Evolutionary conservation across 2,113 vertebrate species (phyloP), one percentile per base, ranked within the genome.

Genomic region (Glareola pratincola): DNA sequence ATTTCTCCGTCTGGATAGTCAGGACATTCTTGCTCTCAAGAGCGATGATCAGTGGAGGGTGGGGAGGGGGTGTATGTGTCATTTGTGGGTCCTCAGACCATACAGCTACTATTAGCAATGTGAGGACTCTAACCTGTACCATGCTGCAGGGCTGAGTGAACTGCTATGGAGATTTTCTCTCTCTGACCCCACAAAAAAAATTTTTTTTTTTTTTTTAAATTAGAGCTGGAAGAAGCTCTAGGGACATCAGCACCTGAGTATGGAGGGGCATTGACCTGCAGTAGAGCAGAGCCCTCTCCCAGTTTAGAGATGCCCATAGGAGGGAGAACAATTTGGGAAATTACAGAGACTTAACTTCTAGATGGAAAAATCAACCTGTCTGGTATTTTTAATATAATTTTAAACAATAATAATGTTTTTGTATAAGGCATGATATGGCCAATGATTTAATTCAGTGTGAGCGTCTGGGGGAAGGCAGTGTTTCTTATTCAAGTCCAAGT

Each of bases 11-110:
- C 74, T 4, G 5, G 41, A 16, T 41, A 41, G 21, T 2, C 0
- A 9, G 37, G 72, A 27, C 6, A 1, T 34, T 79, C 14, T 34
- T 18, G 21, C 26, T 94, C 0, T 0, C 24, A 29, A 37, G 43
- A 41, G n/a, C 1, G 5, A 39, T 48, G 64, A 23, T 14, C 51
- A 18, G 54, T 6, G 39, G 3, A n/a, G 22, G 41, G 14, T 12
- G 4, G 29, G 12, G 12, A 14, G 19, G 30, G 51, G 51, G 26
- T 53, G 51, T 53, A 27, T 34, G 41, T 10, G 30, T 63, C 4
- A 2, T 62, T 41, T 80, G 32, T 21, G 10, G 4, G 10, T 41
- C 41, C 54, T 59, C 30, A 41, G 54, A 37, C 8, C 41, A 3
- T 16, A 3, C 18, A 23, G 73, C 53, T 73, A 43, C 76, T 32